Evolutionary conservation across 2,113 vertebrate species (phyloP), one percentile per base, ranked within the genome.

Genomic region (Sinocyclocheilus maitianheensis): DNA sequence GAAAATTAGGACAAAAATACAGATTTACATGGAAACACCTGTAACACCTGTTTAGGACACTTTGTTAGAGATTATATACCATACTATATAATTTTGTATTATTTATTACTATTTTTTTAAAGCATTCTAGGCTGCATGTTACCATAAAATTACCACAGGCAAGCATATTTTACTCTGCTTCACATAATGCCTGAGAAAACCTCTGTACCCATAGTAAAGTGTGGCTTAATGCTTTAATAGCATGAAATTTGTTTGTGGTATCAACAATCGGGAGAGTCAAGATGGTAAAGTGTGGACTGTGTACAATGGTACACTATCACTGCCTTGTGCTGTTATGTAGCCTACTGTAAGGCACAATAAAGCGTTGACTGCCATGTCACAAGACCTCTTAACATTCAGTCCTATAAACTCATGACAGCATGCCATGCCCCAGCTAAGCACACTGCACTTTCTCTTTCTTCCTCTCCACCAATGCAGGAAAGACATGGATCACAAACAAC

Each of bases 321-420:
- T 83, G 78, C 67, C 63, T 60, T 65, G 24, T 74, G 69, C 78
- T n/a, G 86, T 85, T 75, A 55, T 26, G 3, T 48, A 34, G 2
- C 30, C 30, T 34, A 74, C 48, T 71, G 84, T 77, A 85, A 81
- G 87, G 83, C n/a, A 74, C 81, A 77, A 79, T 86, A 84, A 84
- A 85, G 84, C n/a, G 65, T 46, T 81, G n/a, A n/a, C 74, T 80
- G 84, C 81, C 13, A 43, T 72, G 87, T 91, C 93, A 93, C 84
- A 51, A 91, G 91, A 92, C 90, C 81, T 62, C 58, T 81, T 46
- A 46, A 46, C 43, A 46, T 46, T 46, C 43, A 84, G 63, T 77
- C 82, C 86, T 85, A 85, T 92, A 92, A 95, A 94, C 89, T 75
- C 90, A 95, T 93, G 88, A 92, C 81, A 93, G 91, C 74, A 53